These are phyloP conservation scores for Medauroidea extradentata DNA, from an alignment of 1,140 invertebrate species.

Conservation along the genomic window DNA sequence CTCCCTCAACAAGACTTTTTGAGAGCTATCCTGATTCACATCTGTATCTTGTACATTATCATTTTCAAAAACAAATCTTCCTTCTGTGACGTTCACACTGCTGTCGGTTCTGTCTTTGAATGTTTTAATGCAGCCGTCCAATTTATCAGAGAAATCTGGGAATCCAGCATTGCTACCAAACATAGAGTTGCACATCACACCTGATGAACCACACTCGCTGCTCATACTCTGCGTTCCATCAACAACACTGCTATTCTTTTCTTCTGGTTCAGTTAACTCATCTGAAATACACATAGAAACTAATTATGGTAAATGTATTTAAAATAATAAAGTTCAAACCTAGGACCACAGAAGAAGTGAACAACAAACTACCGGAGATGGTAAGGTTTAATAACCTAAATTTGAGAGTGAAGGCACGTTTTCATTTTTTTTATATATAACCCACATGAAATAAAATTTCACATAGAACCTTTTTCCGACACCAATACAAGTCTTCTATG, in stretches of 20 bases:
- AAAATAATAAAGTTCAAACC: no score
- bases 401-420: no score
- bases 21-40: conserved; percentile 49
- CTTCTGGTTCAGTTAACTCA: conserved; percentile 53
- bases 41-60: conserved; percentile 47
- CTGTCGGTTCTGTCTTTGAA: conserved; percentile 65
- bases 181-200: conserved; percentile 43
- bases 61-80: no score
- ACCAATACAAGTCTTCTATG: no score
- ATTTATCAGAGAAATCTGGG: conserved; percentile 62
- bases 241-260: conserved; percentile 35
- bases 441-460: no score
- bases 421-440: no score
- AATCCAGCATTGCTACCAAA: conserved; percentile 57
- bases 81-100: conserved; percentile 42
- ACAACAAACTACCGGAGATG: no score
- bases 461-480: no score
- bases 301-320: background rate
- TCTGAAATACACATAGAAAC: conserved; percentile 31
- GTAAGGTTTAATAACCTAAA: no score
- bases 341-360: no score
- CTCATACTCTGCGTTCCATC: no score
- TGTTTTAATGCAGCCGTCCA: conserved; percentile 64
- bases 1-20: conserved; percentile 4
- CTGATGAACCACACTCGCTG: no score